Percentiles rank a stretch among this genome's conserved stretches.
Evolutionary conservation across 2,888 invertebrate genomes (phyloP).

Genomic region (Stegophylla sp.): DNA sequence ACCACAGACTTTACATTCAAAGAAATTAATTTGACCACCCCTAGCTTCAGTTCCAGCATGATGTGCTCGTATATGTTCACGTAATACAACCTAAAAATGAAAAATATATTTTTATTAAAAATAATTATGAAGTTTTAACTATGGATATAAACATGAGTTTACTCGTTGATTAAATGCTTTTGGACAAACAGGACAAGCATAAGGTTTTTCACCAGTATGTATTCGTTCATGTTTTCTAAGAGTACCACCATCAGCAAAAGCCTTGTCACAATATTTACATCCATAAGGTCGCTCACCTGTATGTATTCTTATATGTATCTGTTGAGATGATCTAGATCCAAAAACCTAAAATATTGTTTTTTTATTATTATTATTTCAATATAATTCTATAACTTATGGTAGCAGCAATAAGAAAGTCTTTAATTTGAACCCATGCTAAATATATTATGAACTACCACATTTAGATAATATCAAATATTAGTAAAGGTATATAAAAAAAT

Average conservation of each 20-base stretch:
- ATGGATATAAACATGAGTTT: conserved; percentile 23
- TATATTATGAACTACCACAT: too few species aligned
- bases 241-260: conserved; percentile 87
- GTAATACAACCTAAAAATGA: conserved; percentile 71
- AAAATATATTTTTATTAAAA: not conserved
- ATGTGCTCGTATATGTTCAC: conserved; percentile 85
- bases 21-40: conserved; percentile 70
- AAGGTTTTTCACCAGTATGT: conserved; percentile 84
- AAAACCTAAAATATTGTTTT: conserved; percentile 65
- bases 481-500: too few species aligned
- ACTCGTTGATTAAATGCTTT: conserved; percentile 81
- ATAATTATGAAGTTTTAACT: not conserved
- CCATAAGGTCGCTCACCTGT: conserved; percentile 85
- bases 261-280: conserved; percentile 86
- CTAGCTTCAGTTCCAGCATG: conserved; percentile 82
- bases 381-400: too few species aligned
- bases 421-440: too few species aligned
- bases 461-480: too few species aligned
- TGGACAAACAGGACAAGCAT: conserved; percentile 85
- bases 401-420: too few species aligned
- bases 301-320: conserved; percentile 85
- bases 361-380: too few species aligned
- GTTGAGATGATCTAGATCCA: conserved; percentile 71
- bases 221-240: conserved; percentile 84
- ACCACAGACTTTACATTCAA: conserved; percentile 79